Evolutionary conservation across 2,888 invertebrate genomes (phyloP).

Genomic region (Trypoxylon attenuatum): DNA sequence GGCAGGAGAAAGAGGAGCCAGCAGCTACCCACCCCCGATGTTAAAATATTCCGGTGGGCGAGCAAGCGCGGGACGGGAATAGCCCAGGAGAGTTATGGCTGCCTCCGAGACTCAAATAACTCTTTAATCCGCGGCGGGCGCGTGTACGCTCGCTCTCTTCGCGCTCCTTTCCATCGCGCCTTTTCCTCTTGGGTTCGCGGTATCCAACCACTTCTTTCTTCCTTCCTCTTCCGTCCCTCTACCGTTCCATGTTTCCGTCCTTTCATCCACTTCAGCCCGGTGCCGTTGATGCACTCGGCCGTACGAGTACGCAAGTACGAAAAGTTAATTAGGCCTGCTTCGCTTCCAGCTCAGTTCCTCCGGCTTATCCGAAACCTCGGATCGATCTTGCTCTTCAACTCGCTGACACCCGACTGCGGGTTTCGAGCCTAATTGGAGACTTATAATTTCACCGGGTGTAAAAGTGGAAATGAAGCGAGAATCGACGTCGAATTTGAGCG

Average conservation of each 20-base stretch:
- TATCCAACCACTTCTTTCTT: neutral
- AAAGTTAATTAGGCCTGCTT: neutral
- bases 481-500: no score
- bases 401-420: no score
- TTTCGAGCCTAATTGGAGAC: no score
- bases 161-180: conserved; percentile 24
- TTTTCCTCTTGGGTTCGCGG: conserved; percentile 12
- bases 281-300: conserved; percentile 25
- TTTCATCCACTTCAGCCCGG: conserved; percentile 16
- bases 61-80: conserved; percentile 70
- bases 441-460: no score
- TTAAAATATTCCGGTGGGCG: conserved; percentile 73
- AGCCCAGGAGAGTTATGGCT: conserved; percentile 73
- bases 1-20: conserved; percentile 3
- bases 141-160: conserved; percentile 59
- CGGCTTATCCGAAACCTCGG: no score
- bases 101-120: conserved; percentile 74
- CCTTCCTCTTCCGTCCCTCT: neutral
- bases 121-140: conserved; percentile 74
- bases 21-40: conserved; percentile 71
- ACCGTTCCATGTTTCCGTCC: conserved; percentile 19
- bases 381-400: no score
- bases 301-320: no score
- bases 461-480: no score
- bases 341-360: no score